Base-by-base conservation (phyloP, 1,140 invertebrate species). In the Eubasilissa regina region DNA sequence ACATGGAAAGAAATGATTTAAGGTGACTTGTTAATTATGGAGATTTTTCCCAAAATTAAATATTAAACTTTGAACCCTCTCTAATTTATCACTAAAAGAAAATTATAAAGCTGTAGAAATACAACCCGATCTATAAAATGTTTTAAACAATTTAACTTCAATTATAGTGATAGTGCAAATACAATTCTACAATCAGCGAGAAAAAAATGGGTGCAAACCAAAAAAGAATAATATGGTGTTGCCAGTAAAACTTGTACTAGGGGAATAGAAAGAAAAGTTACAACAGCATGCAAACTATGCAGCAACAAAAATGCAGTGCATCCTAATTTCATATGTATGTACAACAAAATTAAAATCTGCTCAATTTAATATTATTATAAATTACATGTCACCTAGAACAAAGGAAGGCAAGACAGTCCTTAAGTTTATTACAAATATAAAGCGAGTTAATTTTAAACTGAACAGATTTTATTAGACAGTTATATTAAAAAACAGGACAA, bases 211-310 rank as follows among this genome's bases (percentile, higher is more conserved):
- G 25, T 64, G 62, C 62, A 64, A 48, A 68, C 64, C 64, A 68
- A 68, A 68, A 47, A 13, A 68, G 21, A 17, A 68, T 35, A 17
- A 47, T 45, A 45, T 17, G 25, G 1, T 11, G 15, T 68, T 45
- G 64, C 44, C 64, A 45, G 19, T 8, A 68, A 68, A 68, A 45
- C 10, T 68, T 68, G 13, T n/a, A 68, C 64, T 47, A 45, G 44
- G 15, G 44, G 15, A 21, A 68, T 44, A 15, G 47, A 68, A 17
- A 47, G 45, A 45, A 17, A 48, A 48, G 19, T 47, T 47, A 68
- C 64, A 75, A 75, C 15, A 75, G 35, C 73, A 75, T 75, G 73
- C 73, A 75, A 75, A 75, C 53, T 56, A 58, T 75, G 55, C 53
- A 75, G 55, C 53, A 58, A 75, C 55, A 58, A 75, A 44, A 45